A percentile compares a stretch with the other conserved stretches of the same genome.
Conservation (phyloP, 2,113 vertebrate species). For the Labeo rohita region DNA sequence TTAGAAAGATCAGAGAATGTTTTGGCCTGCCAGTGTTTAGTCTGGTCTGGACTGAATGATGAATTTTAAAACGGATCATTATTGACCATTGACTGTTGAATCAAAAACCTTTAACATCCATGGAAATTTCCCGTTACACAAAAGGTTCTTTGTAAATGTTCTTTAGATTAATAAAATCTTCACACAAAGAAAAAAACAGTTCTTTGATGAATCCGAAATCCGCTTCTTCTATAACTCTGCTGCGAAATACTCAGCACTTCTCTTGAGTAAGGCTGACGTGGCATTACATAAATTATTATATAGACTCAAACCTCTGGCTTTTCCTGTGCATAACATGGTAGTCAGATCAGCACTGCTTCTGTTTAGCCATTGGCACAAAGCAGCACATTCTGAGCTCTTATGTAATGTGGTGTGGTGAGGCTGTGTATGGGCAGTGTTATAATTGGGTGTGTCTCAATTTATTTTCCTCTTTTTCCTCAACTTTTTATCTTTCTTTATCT, state of each 20-base stretch:
- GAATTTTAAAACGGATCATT: not conserved
- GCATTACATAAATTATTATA: constrained; percentile 28
- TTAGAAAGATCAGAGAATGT: not conserved
- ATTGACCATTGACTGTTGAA: not conserved
- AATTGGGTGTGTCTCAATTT: not conserved
- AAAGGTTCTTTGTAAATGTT: not conserved
- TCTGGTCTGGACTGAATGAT: not conserved
- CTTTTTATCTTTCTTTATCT: not conserved
- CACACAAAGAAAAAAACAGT: not conserved
- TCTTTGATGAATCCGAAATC: not conserved
- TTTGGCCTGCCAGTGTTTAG: not conserved
- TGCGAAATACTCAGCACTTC: not conserved
- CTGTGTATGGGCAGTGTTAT: not conserved
- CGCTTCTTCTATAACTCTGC: not conserved
- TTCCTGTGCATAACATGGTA: constrained; percentile 11
- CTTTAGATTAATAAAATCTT: not conserved
- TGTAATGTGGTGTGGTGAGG: constrained; percentile 5
- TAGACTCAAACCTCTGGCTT: constrained; percentile 30
- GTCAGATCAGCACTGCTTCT: constrained; percentile 32
- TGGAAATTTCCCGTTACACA: not conserved
- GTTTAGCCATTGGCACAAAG: constrained; percentile 36
- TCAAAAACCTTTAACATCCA: not conserved
- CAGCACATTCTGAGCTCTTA: constrained; percentile 26
- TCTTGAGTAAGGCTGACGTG: constrained; percentile 1
- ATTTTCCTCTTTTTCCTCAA: not conserved